Base-by-base conservation (phyloP, 2,888 invertebrate genomes). In the Heliconius erato region DNA sequence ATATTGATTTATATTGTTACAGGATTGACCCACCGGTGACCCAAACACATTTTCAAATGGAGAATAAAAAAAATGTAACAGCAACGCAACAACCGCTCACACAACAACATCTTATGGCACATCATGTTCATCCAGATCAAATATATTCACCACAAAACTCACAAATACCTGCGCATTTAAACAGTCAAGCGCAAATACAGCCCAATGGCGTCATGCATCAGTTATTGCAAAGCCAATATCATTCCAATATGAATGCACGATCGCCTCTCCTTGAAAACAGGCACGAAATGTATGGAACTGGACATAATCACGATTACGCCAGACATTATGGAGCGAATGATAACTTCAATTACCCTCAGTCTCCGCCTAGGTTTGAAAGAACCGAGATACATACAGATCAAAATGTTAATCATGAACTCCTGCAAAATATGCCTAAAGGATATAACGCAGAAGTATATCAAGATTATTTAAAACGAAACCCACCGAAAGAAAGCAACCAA, bases 21-120 rank as follows among this genome's bases (percentile, higher is more conserved):
- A 97, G 97, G 97, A 96, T 97, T 95, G 97, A 97, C 91, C 97
- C 97, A 90, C 97, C 97, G 87, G 96, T 97, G 90, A 96, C 97
- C 86, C 97, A 97, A 91, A 94, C 93, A 84, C 92, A 94, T 92
- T 93, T 96, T 94, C 91, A 96, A 91, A 97, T 97, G 97, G 97
- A 97, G 93, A 97, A 96, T 91, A 97, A 97, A 92, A 96, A 96
- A 89, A 87, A 92, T 83, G 90, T 91, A 59, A 96, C 96, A 72
- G 95, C 96, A 28, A 95, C 96, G 74, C 97, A 97, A 85, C 97
- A 97, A 90, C 96, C 96, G 71, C 94, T 96, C 35, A 94, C 94
- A 2, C 95, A 95, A 81, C 94, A 94, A 85, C 95, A 95, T 82
- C 87, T 94, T 1, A 93, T 96, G 93, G 94, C 95, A 14, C 96